phyloP scores from a whole-genome alignment of 2,797 vertebrate genomes.

The Lithobates sylvaticus region DNA sequence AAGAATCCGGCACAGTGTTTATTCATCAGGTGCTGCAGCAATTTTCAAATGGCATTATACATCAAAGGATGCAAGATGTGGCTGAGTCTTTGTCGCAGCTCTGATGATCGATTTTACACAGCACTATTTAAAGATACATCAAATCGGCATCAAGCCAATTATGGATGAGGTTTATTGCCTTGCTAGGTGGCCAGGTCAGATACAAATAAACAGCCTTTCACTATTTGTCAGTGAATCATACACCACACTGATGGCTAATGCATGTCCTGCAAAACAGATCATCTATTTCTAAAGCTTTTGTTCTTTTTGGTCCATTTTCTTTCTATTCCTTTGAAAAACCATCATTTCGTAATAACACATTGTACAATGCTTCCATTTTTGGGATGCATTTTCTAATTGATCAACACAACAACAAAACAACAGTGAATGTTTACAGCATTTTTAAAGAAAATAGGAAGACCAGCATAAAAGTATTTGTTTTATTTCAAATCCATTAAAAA shows the following conservation, averaged over 20 bases:
- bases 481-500: no score
- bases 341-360: slow-evolving; percentile 45
- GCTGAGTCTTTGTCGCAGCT: slow-evolving; percentile 58
- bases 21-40: slow-evolving; percentile 74
- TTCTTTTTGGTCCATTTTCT: slow-evolving; percentile 22
- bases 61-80: slow-evolving; percentile 75
- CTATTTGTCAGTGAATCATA: slow-evolving; percentile 72
- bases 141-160: slow-evolving; percentile 74
- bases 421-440: background rate
- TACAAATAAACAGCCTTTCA: slow-evolving; percentile 72
- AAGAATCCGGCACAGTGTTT: slow-evolving; percentile 70
- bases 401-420: background rate
- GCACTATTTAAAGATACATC: slow-evolving; percentile 75
- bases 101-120: slow-evolving; percentile 72
- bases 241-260: slow-evolving; percentile 72
- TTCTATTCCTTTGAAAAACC: slow-evolving; percentile 57
- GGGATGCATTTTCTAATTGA: background rate
- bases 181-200: slow-evolving; percentile 70
- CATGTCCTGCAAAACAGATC: slow-evolving; percentile 68
- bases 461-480: no score
- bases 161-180: slow-evolving; percentile 69
- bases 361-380: slow-evolving; percentile 12
- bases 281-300: slow-evolving; percentile 59
- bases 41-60: slow-evolving; percentile 77
- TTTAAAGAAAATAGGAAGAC: background rate